A percentile compares a stretch with the other conserved stretches of the same genome.
phyloP scores from a whole-genome alignment of 2,113 vertebrate species.

The Stigmatopora argus region DNA sequence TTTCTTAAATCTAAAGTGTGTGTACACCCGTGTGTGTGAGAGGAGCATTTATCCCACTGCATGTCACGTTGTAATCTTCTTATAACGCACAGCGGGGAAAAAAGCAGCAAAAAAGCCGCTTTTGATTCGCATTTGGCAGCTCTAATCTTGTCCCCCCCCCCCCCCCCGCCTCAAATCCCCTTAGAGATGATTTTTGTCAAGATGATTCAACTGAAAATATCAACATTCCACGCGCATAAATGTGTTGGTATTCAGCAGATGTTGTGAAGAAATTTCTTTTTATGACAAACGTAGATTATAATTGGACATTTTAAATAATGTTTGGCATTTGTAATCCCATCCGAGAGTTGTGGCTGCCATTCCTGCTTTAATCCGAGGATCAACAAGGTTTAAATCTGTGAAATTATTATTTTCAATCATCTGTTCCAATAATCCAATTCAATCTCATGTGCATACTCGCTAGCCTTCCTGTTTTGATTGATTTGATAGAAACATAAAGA shows the following conservation, averaged over 20 bases:
- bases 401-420: background rate
- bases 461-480: background rate
- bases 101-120: conserved; percentile 11
- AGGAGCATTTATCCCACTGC: background rate
- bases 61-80: conserved; percentile 17
- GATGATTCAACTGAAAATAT: conserved; percentile 3
- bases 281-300: background rate
- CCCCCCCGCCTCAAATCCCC: conserved; percentile 1
- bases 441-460: background rate
- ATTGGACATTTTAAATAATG: background rate
- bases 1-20: conserved; percentile 11
- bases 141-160: conserved; percentile 3
- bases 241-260: background rate
- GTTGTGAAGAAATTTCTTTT: background rate
- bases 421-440: conserved; percentile 1
- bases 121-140: conserved; percentile 12
- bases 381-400: background rate
- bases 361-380: background rate
- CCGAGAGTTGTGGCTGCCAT: background rate
- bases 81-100: conserved; percentile 4
- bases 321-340: background rate
- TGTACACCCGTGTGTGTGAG: background rate
- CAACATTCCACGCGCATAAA: background rate
- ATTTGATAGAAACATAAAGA: background rate
- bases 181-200: conserved; percentile 4